Evolutionary conservation across 2,888 invertebrate species (phyloP).

Genomic region (Zaprionus bogoriensis): DNA sequence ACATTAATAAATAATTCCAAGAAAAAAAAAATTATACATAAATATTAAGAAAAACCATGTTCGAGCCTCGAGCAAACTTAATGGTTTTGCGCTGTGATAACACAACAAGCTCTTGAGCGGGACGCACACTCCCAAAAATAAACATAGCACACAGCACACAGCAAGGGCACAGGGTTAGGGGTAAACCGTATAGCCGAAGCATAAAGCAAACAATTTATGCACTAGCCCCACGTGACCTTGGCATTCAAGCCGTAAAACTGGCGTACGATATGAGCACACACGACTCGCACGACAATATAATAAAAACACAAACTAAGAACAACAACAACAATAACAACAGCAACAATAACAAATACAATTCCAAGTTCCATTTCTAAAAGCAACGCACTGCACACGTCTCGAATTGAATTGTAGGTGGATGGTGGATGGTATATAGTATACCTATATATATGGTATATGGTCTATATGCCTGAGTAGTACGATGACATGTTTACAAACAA

Average conservation of each 20-base stretch:
- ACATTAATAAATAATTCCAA: background rate
- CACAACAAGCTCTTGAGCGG: no score
- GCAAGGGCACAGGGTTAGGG: no score
- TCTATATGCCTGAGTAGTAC: background rate
- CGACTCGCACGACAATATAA: constrained; percentile 1
- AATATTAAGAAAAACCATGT: no score
- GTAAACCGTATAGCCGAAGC: background rate
- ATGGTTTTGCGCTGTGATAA: no score
- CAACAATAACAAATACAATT: background rate
- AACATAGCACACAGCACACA: no score
- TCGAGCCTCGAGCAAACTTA: no score
- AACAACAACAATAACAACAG: background rate
- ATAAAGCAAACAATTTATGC: constrained; percentile 37
- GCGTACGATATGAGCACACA: constrained; percentile 10
- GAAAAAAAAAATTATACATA: background rate
- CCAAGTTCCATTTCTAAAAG: background rate
- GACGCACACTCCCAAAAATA: background rate
- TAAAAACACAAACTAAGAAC: background rate
- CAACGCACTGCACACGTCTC: constrained; percentile 33
- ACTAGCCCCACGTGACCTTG: constrained; percentile 51
- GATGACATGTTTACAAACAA: constrained; percentile 5
- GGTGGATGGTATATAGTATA: background rate
- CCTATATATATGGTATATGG: no score
- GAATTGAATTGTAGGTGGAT: background rate
- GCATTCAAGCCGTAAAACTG: constrained; percentile 52